Evolutionary conservation across 2,113 vertebrate genomes (phyloP).

Genomic region (Taurulus bubalis): DNA sequence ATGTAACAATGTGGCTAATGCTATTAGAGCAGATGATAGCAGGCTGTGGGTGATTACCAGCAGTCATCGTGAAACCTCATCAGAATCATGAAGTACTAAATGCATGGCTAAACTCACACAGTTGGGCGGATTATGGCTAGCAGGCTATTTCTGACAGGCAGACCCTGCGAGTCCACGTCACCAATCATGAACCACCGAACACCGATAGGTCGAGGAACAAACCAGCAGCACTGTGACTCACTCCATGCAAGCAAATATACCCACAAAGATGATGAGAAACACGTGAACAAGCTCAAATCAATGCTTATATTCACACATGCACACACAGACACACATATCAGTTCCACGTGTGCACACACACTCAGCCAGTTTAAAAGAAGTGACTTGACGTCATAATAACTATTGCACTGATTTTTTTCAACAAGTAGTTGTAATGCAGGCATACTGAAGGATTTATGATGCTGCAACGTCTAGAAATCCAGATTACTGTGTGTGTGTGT

Average conservation of each 20-base stretch:
- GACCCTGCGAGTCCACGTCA: conserved; percentile 31
- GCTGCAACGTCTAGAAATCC: conserved; percentile 43
- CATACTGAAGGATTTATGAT: conserved; percentile 27
- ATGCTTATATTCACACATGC: background rate
- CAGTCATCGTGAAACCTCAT: conserved; percentile 48
- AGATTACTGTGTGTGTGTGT: conserved; percentile 55
- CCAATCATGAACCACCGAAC: background rate
- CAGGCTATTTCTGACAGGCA: conserved; percentile 48
- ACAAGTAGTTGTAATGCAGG: conserved; percentile 20
- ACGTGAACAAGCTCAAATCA: background rate
- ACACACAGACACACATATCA: conserved; percentile 1
- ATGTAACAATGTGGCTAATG: conserved; percentile 63
- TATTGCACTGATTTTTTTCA: conserved; percentile 34
- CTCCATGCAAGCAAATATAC: conserved; percentile 24
- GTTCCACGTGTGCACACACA: background rate
- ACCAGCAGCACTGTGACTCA: conserved; percentile 6
- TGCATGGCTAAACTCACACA: conserved; percentile 41
- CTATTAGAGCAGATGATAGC: conserved; percentile 67
- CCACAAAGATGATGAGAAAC: background rate
- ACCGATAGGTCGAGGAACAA: background rate
- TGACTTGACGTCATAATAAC: conserved; percentile 30
- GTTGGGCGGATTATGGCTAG: conserved; percentile 59
- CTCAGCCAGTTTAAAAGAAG: background rate
- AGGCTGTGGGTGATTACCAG: conserved; percentile 68
- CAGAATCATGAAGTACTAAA: conserved; percentile 55